Percentiles rank a stretch among this genome's conserved stretches.
Evolutionary conservation across 2,113 vertebrate species (phyloP).

Genomic region (Gavialis gangeticus): DNA sequence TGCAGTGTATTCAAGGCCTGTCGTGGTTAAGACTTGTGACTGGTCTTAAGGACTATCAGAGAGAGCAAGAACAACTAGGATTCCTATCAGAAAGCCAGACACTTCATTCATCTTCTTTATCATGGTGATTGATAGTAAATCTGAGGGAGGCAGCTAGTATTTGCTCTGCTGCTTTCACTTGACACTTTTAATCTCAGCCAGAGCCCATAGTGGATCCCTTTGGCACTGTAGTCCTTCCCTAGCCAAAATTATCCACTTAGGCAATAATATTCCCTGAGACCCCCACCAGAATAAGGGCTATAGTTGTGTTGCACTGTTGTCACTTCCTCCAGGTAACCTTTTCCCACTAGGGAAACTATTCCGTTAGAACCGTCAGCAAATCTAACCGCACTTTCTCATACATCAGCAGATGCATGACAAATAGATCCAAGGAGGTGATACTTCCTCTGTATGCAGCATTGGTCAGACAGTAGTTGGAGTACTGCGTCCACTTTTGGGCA

Average conservation of each 20-base stretch:
- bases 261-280: neutral
- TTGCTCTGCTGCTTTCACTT: neutral
- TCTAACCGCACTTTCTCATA: no score
- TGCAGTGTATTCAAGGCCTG: neutral
- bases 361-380: neutral
- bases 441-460: no score
- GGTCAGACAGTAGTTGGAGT: no score
- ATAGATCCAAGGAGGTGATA: no score
- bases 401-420: no score
- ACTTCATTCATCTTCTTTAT: neutral
- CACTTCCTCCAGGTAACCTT: neutral
- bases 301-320: neutral
- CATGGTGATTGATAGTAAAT: neutral
- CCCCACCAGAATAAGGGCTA: neutral
- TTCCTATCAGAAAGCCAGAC: slow-evolving; percentile 6
- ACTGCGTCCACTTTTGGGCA: no score
- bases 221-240: neutral
- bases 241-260: neutral
- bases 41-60: neutral
- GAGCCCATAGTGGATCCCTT: neutral
- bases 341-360: neutral
- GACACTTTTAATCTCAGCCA: neutral
- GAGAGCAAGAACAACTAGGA: neutral
- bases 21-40: neutral
- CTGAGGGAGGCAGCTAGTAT: neutral